Conservation (phyloP, 2,113 vertebrate species). For the Centropristis striata region DNA sequence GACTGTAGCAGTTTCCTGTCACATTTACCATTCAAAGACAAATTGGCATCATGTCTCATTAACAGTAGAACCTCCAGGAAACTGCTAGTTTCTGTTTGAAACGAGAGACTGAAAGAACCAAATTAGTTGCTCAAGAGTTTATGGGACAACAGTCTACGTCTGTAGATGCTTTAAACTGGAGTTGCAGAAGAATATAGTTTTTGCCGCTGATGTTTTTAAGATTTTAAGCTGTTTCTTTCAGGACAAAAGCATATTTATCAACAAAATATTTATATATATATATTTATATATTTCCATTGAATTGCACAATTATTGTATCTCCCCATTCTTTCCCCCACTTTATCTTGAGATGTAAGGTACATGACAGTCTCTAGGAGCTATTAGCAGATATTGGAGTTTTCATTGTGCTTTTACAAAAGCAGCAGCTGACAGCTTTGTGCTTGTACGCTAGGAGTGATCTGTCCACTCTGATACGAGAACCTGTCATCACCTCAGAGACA, state of each 20-base stretch:
- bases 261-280: not conserved
- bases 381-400: slow-evolving; percentile 2
- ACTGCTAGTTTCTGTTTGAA: not conserved
- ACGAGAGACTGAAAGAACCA: not conserved
- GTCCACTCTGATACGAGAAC: not conserved
- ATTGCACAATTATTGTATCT: not conserved
- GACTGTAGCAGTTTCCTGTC: not conserved
- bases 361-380: not conserved
- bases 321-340: too few species aligned
- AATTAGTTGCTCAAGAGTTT: not conserved
- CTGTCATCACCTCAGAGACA: too few species aligned
- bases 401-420: not conserved
- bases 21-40: not conserved
- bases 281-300: too few species aligned
- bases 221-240: not conserved
- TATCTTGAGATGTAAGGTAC: not conserved
- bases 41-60: not conserved
- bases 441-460: not conserved
- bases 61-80: not conserved
- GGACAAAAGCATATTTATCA: not conserved
- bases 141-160: not conserved
- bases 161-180: not conserved
- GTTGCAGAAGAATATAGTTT: not conserved
- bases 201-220: not conserved
- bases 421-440: not conserved